Percentiles rank a stretch among this genome's conserved stretches.
phyloP scores from a whole-genome alignment of 2,113 vertebrate species.

The Myodes glareolus region DNA sequence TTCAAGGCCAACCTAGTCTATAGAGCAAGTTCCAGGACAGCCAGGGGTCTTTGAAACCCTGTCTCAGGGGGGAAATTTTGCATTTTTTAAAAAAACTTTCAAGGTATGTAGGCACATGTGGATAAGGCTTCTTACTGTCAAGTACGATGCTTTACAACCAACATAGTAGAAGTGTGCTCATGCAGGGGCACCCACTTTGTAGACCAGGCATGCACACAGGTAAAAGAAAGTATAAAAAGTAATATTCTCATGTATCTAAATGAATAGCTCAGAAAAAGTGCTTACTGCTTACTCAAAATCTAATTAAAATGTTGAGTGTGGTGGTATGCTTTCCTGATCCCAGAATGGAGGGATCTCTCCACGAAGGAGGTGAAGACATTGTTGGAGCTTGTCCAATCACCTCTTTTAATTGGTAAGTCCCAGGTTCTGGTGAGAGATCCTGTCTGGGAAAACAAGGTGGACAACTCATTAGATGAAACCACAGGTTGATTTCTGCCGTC shows the following conservation, averaged over 20 bases:
- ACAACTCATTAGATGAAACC: not conserved
- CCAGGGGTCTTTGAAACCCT: too few relatives aligned
- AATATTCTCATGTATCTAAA: not conserved
- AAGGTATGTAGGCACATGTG: fast-evolving
- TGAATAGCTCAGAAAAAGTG: not conserved
- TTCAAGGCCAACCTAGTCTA: too few relatives aligned
- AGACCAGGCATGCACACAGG: not conserved
- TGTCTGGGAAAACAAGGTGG: not conserved
- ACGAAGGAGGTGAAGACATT: not conserved
- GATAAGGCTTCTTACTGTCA: not conserved
- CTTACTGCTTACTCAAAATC: not conserved
- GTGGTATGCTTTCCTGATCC: not conserved
- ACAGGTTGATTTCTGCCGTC: not conserved
- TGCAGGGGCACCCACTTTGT: not conserved
- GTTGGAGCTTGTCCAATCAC: not conserved
- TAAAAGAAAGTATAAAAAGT: not conserved
- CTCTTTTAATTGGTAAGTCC: not conserved
- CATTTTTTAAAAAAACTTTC: not conserved
- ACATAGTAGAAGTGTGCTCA: not conserved
- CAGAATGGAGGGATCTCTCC: not conserved
- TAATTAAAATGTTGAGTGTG: not conserved
- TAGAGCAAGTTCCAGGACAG: too few relatives aligned
- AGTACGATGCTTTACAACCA: not conserved
- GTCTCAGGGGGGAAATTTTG: too few relatives aligned
- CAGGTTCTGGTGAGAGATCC: not conserved